Conservation (phyloP, 2,113 vertebrate species). For the Lagopus muta region DNA sequence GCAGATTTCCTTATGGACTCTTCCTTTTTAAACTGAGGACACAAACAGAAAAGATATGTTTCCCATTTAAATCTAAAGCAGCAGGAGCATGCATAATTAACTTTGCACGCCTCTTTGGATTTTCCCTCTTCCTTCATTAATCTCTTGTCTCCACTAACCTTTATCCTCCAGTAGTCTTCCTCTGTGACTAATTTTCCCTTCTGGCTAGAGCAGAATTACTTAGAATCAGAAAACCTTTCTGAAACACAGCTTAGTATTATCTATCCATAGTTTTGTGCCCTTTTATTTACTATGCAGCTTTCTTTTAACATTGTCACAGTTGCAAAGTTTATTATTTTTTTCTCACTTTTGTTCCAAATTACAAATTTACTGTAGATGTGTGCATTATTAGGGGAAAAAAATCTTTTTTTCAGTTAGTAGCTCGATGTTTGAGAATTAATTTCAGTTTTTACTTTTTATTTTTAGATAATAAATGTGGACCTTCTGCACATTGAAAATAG, state of each 20-base stretch:
- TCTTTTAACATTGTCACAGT: background rate
- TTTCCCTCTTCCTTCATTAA: slow-evolving; percentile 20
- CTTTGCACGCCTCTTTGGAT: background rate
- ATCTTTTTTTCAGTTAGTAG: background rate
- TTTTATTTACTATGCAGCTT: background rate
- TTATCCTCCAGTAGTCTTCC: background rate
- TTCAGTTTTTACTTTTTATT: slow-evolving; percentile 16
- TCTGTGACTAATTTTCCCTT: slow-evolving; percentile 33
- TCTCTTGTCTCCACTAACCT: slow-evolving; percentile 11
- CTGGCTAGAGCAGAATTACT: slow-evolving; percentile 6
- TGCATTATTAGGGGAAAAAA: background rate
- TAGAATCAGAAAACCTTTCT: slow-evolving; percentile 1
- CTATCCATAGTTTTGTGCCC: background rate
- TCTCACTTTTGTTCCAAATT: background rate
- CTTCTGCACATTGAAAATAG: slow-evolving; percentile 91
- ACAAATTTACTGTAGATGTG: background rate
- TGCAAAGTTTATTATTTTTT: background rate
- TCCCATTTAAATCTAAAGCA: slow-evolving; percentile 3
- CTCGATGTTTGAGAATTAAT: background rate
- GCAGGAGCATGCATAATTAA: slow-evolving; percentile 10
- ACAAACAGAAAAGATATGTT: background rate
- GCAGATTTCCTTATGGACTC: background rate
- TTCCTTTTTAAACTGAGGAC: background rate
- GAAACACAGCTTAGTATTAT: background rate
- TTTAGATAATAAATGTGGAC: slow-evolving; percentile 92